Conservation (phyloP, 2,113 vertebrate genomes). For the Pardalotus punctatus region DNA sequence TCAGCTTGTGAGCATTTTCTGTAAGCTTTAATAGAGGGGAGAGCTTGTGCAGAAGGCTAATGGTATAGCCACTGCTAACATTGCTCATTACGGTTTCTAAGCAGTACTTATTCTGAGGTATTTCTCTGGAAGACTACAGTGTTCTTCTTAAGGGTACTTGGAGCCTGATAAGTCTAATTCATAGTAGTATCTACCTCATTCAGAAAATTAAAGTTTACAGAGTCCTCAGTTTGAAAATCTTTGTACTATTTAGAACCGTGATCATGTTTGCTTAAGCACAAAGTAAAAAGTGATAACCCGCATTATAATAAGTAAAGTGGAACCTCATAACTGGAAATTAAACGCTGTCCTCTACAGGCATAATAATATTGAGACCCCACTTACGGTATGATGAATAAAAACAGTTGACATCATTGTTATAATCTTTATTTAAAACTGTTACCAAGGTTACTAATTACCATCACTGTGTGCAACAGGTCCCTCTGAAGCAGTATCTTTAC, state of each 20-base stretch:
- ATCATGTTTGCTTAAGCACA: slow-evolving; percentile 17
- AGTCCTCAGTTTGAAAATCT: slow-evolving; percentile 47
- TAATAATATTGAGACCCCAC: slow-evolving; percentile 37
- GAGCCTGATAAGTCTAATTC: slow-evolving; percentile 44
- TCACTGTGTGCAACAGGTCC: slow-evolving; percentile 89
- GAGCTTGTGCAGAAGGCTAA: slow-evolving; percentile 44
- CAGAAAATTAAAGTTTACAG: slow-evolving; percentile 51
- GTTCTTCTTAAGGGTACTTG: slow-evolving; percentile 23
- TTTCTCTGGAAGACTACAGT: slow-evolving; percentile 44
- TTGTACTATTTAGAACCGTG: neutral
- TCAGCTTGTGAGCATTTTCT: slow-evolving; percentile 20
- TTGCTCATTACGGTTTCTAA: slow-evolving; percentile 60
- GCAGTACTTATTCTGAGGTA: slow-evolving; percentile 41
- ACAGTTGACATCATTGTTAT: slow-evolving; percentile 81
- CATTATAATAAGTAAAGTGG: neutral
- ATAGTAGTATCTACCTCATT: slow-evolving; percentile 27
- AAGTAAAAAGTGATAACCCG: neutral
- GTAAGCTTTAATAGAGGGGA: slow-evolving; percentile 24
- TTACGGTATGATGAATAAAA: slow-evolving; percentile 74
- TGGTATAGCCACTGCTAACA: slow-evolving; percentile 32
- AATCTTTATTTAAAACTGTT: slow-evolving; percentile 95
- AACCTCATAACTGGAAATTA: slow-evolving; percentile 4
- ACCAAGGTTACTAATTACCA: slow-evolving; percentile 97
- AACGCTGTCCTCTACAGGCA: slow-evolving; percentile 34
- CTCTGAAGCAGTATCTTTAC: slow-evolving; percentile 85